These are phyloP conservation scores for Pelvicachromis taeniatus DNA, from an alignment of 2,113 vertebrate species.

Conservation along the genomic window DNA sequence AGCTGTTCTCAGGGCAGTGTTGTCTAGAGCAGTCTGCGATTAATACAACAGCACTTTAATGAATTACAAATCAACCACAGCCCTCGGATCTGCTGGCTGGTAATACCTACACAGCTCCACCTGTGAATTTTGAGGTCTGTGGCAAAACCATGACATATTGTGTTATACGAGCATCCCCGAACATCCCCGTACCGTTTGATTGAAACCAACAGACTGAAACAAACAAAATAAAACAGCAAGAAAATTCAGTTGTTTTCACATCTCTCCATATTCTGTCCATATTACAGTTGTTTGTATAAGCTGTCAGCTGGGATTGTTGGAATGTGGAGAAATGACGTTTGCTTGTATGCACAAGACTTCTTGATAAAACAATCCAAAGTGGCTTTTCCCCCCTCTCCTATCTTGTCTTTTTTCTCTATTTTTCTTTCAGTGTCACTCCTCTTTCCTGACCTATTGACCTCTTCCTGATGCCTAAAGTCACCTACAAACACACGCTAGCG, in stretches of 20 bases:
- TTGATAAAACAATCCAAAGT: neutral
- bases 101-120: neutral
- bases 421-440: conserved; percentile 4
- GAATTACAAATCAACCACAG: conserved; percentile 51
- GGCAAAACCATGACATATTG: neutral
- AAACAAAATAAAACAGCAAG: neutral
- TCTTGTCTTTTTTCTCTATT: conserved; percentile 2
- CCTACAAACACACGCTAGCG: neutral
- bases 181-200: neutral
- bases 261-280: neutral
- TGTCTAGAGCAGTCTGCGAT: conserved; percentile 58
- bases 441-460: conserved; percentile 22
- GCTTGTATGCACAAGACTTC: neutral
- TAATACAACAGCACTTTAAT: conserved; percentile 66
- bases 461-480: conserved; percentile 21
- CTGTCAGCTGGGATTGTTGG: neutral
- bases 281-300: conserved; percentile 1
- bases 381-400: neutral
- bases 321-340: conserved; percentile 2
- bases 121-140: neutral
- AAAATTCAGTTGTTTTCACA: neutral
- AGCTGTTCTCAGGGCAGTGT: conserved; percentile 53
- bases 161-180: neutral
- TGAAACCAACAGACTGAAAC: neutral
- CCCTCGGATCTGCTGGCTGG: conserved; percentile 32